Evolutionary conservation across 1,140 invertebrate genomes (phyloP).

Genomic region (Zelostemma sp.): DNA sequence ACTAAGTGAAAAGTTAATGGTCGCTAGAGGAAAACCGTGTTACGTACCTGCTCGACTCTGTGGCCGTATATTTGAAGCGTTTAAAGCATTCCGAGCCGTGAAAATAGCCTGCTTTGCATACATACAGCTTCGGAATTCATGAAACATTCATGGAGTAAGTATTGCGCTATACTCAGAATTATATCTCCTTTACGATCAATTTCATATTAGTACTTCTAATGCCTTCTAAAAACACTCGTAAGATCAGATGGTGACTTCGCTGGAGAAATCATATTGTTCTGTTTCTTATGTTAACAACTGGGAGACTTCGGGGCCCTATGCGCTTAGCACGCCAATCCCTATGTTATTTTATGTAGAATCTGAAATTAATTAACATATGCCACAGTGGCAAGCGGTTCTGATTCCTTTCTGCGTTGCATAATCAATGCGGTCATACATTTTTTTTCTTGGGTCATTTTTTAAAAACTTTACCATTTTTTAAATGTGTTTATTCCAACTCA

Average conservation of each 20-base stretch:
- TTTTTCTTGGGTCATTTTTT: no score
- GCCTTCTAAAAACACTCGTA: conserved; percentile 20
- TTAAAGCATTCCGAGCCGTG: conserved; percentile 65
- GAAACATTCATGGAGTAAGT: conserved; percentile 66
- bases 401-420: no score
- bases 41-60: conserved; percentile 58
- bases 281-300: neutral
- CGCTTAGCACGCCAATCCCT: no score
- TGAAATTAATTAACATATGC: no score
- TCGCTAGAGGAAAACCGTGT: conserved; percentile 59
- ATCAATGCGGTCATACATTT: no score
- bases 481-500: no score
- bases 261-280: neutral
- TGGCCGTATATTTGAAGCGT: conserved; percentile 64
- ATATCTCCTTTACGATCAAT: conserved; percentile 62
- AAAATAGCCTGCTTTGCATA: conserved; percentile 67
- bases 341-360: no score
- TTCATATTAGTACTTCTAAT: conserved; percentile 52
- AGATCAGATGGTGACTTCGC: neutral
- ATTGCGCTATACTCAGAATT: conserved; percentile 58
- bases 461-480: no score
- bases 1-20: conserved; percentile 62
- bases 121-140: conserved; percentile 65
- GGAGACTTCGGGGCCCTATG: no score
- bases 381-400: no score